These are phyloP conservation scores for Malacosoma neustria DNA, from an alignment of 2,888 invertebrate species.

Conservation along the genomic window DNA sequence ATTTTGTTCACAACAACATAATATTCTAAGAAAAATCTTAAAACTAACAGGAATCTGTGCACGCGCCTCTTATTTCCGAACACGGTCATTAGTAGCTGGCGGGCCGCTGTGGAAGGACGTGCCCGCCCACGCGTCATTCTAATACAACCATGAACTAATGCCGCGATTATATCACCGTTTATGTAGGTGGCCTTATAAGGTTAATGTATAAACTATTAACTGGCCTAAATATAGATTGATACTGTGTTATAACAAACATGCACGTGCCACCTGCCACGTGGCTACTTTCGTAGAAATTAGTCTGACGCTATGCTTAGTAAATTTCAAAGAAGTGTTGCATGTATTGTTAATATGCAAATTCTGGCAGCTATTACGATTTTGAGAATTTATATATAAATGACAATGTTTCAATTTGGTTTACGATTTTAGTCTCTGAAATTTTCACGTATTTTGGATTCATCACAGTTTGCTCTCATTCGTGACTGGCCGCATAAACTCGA, in stretches of 20 bases:
- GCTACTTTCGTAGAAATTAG: no score
- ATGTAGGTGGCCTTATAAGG: constrained; percentile 72
- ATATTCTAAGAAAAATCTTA: no score
- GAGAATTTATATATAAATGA: no score
- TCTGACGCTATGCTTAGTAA: no score
- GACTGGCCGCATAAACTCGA: constrained; percentile 1
- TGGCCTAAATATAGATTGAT: constrained; percentile 4
- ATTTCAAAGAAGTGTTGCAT: no score
- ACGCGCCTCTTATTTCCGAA: constrained; percentile 13
- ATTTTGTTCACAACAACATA: no score
- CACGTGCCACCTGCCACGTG: no score
- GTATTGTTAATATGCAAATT: no score
- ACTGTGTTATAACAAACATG: constrained; percentile 11
- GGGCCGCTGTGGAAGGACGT: constrained; percentile 53
- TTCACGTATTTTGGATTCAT: constrained; percentile 12
- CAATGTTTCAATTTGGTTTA: no score
- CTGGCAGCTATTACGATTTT: no score
- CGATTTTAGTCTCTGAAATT: no score
- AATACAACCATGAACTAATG: constrained; percentile 50
- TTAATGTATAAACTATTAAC: constrained; percentile 48
- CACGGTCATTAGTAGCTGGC: constrained; percentile 35
- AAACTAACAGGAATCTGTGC: no score
- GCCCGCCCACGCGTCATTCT: constrained; percentile 44
- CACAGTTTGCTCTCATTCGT: constrained; percentile 8
- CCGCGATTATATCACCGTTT: constrained; percentile 64